Base-by-base conservation (phyloP, 2,888 invertebrate species). In the Eumerus sabulonum region DNA sequence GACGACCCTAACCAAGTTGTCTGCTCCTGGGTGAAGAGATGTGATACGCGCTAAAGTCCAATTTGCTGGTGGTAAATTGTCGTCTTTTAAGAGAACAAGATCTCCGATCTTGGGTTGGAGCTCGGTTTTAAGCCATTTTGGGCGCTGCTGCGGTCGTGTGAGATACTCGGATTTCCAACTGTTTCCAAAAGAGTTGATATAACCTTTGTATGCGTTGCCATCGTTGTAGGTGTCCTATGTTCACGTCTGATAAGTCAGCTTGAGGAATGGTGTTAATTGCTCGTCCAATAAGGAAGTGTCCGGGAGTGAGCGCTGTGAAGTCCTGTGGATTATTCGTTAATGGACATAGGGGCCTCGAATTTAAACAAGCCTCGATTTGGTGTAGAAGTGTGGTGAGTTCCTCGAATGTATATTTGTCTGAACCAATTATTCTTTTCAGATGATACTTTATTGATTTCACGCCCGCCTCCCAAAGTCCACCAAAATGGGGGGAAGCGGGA, bases 51-150 rank as follows among this genome's bases (percentile, higher is more conserved):
- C 47, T 11, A 47, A 9, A 7, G 17, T 17, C 47, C 18, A 18
- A 17, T 47, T 47, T 9, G 47, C 11, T n/a, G 47, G 14, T 16
- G 11, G 5, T n/a, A 40, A n/a, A 11, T n/a, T 17, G 9, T 47
- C 47, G 18, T 47, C 47, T 18, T 19, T 27, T n/a, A 67, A 5
- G 0, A 67, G 4, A 9, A 68, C 59, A 1, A 40, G n/a, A 12
- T 68, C 53, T 9, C 38, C 53, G 7, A 45, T 1, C 2, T 50
- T 12, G 2, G 50, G 47, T 5, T 54, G 40, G 13, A 27, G 27
- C 9, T 54, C 1, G 1, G 47, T 12, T n/a, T 70, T 18, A 12
- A 54, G 17, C 63, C 62, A 71, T 44, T 71, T 71, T 19, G 71
- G 56, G 1, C 63, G 62, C n/a, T 56, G 48, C 18, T 56, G 56